Base-by-base conservation (phyloP, 2,113 vertebrate genomes). In the Cyphomyrus discorhynchus region DNA sequence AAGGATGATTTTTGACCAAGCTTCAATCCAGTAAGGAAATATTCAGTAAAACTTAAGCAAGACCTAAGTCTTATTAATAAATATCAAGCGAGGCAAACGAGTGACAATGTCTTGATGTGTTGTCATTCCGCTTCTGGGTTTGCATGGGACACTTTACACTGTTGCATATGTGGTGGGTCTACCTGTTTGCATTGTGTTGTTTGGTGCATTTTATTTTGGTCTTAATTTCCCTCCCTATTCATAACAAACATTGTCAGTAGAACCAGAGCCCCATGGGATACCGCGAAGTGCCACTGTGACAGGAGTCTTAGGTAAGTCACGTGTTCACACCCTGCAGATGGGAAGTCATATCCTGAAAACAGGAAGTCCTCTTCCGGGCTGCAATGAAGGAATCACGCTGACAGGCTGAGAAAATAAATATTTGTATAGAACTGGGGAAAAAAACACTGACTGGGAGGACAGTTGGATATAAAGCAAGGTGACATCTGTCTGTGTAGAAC, bases 341-440 rank as follows among this genome's bases (percentile, higher is more conserved):
- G 53, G 52, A 50, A 83, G 74, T 89, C 27, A 85, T 11, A 89
- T 45, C 42, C 83, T 31, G 8, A 86, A 74, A 86, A 47, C 89
- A 52, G 21, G 84, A 84, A 87, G 82, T 39, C 39, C 52, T 70
- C 47, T 46, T 47, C 56, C 17, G 19, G 31, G 82, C 11, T 49
- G 84, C 10, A 24, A 31, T 45, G 35, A 62, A 86, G 62, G 24
- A 86, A 45, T 85, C 77, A 47, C 35, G 24, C 39, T 90, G 89
- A 90, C 89, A 90, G 58, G 66, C 35, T 66, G 56, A 46, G 58
- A 70, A 90, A 90, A 89, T 89, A 52, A 56, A 49, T 74, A 50
- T 90, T 85, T 86, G 49, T 62, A 86, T 70, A 70, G 46, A 84
- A 86, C 27, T 9, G 19, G n/a, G 31, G 42, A 0, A 19, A 42